phyloP scores from a whole-genome alignment of 1,140 invertebrate genomes.

The Drosophila bocqueti region DNA sequence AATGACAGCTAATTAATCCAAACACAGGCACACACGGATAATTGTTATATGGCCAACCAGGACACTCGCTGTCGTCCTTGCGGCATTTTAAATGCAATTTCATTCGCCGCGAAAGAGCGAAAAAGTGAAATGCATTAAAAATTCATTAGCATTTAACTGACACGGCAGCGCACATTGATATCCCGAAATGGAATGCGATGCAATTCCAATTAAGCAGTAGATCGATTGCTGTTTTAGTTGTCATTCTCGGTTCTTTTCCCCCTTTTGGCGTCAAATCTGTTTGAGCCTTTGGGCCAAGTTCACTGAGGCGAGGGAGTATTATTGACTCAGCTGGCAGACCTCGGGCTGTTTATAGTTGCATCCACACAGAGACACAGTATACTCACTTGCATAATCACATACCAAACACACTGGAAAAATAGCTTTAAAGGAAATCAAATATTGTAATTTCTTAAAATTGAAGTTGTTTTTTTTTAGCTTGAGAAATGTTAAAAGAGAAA shows the following conservation, averaged over 20 bases:
- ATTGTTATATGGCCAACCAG: conserved; percentile 17
- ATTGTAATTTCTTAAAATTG: background rate
- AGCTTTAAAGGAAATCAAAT: background rate
- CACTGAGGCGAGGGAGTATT: conserved; percentile 18
- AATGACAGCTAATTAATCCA: conserved; percentile 78
- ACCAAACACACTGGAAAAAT: background rate
- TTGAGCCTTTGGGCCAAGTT: conserved; percentile 3
- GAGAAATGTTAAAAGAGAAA: background rate
- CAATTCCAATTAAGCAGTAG: conserved; percentile 24
- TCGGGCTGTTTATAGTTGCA: conserved; percentile 14
- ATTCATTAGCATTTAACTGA: conserved; percentile 72
- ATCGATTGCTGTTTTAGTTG: conserved; percentile 36
- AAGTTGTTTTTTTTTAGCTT: background rate
- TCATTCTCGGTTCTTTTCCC: conserved; percentile 2
- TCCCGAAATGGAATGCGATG: conserved; percentile 7
- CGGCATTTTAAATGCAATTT: conserved; percentile 69
- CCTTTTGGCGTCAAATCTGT: background rate
- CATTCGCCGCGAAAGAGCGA: conserved; percentile 43
- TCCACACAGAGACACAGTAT: background rate
- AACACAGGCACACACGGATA: conserved; percentile 23
- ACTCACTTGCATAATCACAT: conserved; percentile 35
- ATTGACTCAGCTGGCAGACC: conserved; percentile 34
- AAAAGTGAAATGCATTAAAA: conserved; percentile 68
- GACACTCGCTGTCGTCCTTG: conserved; percentile 60
- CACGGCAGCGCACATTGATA: conserved; percentile 27